These are phyloP conservation scores for Kryptolebias ocellatus DNA, from an alignment of 2,797 vertebrate genomes.

Conservation along the genomic window DNA sequence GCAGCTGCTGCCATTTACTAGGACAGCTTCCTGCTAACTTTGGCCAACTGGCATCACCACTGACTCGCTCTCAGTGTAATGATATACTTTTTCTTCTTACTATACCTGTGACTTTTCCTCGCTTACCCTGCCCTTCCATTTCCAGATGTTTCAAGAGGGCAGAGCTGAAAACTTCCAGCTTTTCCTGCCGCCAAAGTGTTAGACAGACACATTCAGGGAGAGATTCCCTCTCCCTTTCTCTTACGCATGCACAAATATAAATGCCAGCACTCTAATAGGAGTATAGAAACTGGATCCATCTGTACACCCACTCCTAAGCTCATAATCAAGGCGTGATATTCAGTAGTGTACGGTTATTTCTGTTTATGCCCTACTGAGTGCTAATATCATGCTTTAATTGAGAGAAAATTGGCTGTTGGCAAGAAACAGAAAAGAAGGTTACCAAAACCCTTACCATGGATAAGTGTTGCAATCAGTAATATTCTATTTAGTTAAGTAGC, in stretches of 20 bases:
- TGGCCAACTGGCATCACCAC: slow-evolving; percentile 97
- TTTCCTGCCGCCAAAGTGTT: slow-evolving; percentile 38
- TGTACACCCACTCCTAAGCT: slow-evolving; percentile 76
- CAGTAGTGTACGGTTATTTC: slow-evolving; percentile 82
- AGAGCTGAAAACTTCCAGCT: slow-evolving; percentile 56
- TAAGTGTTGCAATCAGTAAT: slow-evolving; percentile 88
- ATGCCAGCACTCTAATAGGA: slow-evolving; percentile 57
- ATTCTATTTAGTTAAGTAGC: slow-evolving; percentile 88
- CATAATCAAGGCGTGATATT: slow-evolving; percentile 83
- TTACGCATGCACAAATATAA: slow-evolving; percentile 45
- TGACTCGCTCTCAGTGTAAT: slow-evolving; percentile 93
- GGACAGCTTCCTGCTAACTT: slow-evolving; percentile 99
- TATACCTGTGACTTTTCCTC: slow-evolving; percentile 69
- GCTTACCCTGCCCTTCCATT: slow-evolving; percentile 25
- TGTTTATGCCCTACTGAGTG: slow-evolving; percentile 83
- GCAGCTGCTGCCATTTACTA: slow-evolving; percentile 99
- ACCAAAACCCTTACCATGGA: slow-evolving; percentile 84
- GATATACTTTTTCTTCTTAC: slow-evolving; percentile 83
- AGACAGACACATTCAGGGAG: slow-evolving; percentile 33
- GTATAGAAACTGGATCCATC: slow-evolving; percentile 70
- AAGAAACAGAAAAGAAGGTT: slow-evolving; percentile 86
- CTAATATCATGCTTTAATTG: slow-evolving; percentile 90
- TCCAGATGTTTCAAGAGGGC: slow-evolving; percentile 60
- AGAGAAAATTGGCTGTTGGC: slow-evolving; percentile 88
- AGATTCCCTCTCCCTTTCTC: slow-evolving; percentile 41